Evolutionary conservation across 37 sponge, comb jelly and placozoan species (phyloP).

Genomic region (Hexactinellida sp.): DNA sequence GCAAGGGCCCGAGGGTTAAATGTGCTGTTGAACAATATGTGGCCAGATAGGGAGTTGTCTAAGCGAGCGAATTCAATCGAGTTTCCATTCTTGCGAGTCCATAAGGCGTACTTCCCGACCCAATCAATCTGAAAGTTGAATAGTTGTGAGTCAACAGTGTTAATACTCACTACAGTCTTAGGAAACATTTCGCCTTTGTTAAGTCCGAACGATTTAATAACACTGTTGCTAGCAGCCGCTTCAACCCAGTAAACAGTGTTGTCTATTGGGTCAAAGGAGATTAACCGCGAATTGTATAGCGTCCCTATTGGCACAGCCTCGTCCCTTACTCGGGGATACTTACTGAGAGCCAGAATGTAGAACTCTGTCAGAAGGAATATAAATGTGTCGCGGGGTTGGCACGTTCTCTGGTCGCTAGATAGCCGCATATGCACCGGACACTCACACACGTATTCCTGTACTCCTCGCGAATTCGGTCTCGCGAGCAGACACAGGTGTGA

Average conservation of each 20-base stretch:
- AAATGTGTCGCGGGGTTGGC: neutral
- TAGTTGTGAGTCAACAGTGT: neutral
- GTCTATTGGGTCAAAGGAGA: neutral
- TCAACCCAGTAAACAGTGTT: neutral
- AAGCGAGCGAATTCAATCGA: neutral
- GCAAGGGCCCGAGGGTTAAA: neutral
- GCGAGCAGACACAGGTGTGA: neutral
- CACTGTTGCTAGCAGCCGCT: neutral
- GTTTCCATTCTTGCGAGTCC: neutral
- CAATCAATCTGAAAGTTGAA: neutral
- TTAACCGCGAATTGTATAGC: neutral
- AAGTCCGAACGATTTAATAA: neutral
- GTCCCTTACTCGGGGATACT: neutral
- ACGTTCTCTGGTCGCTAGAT: neutral
- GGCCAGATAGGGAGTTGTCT: neutral
- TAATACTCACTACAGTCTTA: neutral
- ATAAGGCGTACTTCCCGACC: neutral
- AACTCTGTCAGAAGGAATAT: neutral
- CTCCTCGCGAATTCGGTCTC: neutral
- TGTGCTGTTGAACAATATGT: neutral
- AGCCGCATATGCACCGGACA: constrained; percentile 6
- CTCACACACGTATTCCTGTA: neutral
- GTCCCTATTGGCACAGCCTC: neutral
- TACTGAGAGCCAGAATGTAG: constrained; percentile 5
- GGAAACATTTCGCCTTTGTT: neutral